Base-by-base conservation (phyloP, 2,888 invertebrate genomes). In the Anorthoa munda region DNA sequence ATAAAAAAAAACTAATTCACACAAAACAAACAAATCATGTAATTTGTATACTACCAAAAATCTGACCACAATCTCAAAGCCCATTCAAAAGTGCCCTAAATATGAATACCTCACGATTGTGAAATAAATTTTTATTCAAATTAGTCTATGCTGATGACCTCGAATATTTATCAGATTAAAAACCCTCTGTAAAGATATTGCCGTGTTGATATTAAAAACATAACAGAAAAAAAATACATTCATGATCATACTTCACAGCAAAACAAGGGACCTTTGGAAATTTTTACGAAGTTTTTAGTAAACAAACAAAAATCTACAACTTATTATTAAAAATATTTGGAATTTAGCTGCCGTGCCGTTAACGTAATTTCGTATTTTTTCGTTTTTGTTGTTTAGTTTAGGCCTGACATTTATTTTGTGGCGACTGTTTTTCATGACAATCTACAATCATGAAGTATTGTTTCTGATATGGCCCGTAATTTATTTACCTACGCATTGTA, bases 121-220 rank as follows among this genome's bases (percentile, higher is more conserved):
- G 61, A 79, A 79, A 79, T 66, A 75, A n/a, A n/a, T n/a, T 83
- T 83, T 81, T 81, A 77, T 81, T 78, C 67, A 74, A 79, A 84
- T 86, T 74, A 74, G 71, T 77, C 70, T 55, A 61, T 58, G 82
- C 61, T 79, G 75, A 79, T 70, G 75, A 83, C 84, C 73, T 81
- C 60, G 84, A 63, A 39, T 70, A 59, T 56, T 75, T 79, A 83
- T 85, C 84, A 70, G 76, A 83, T 79, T 75, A 65, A 72, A 66
- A 72, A 69, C 50, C 71, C 76, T 66, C 55, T 51, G 68, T 78
- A 53, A 63, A 81, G 83, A 84, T 83, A 81, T 74, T 68, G 46
- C 60, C 45, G 45, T 61, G 75, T 79, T 84, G 73, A 75, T 79
- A 84, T 68, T 53, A 68, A 61, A 79, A 75, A 70, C 26, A 68